Conservation (phyloP, 2,113 vertebrate species). For the Pipra filicauda region DNA sequence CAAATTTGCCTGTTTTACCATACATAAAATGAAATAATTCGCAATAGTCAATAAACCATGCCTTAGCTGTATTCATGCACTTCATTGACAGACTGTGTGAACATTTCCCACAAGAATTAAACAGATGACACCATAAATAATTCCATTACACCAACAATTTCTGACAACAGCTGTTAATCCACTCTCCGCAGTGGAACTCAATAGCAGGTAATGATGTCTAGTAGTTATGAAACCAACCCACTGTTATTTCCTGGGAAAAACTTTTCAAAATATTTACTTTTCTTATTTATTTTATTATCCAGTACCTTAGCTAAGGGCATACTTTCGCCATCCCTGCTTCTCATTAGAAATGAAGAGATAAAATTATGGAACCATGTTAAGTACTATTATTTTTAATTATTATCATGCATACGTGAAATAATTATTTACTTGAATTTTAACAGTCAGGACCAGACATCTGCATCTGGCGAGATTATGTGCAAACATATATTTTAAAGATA, state of each 20-base stretch:
- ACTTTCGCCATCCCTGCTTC: neutral
- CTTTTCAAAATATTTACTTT: neutral
- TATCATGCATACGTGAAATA: neutral
- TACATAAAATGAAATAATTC: neutral
- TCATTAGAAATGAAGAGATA: neutral
- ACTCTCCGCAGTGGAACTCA: neutral
- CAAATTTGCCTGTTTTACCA: neutral
- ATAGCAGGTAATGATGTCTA: neutral
- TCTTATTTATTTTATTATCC: neutral
- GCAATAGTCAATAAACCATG: slow-evolving; percentile 15
- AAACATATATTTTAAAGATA: neutral
- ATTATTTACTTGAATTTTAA: neutral
- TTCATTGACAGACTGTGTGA: slow-evolving; percentile 48
- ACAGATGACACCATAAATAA: slow-evolving; percentile 66
- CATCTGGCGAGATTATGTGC: neutral
- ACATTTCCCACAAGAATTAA: slow-evolving; percentile 52
- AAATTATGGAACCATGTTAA: neutral
- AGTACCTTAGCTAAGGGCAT: neutral
- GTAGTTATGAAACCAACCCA: neutral
- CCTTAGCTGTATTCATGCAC: slow-evolving; percentile 25
- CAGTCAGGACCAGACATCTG: neutral
- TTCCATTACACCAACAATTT: slow-evolving; percentile 60
- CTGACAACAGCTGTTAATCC: slow-evolving; percentile 57
- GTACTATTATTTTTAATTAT: neutral
- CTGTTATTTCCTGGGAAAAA: neutral